phyloP scores from a whole-genome alignment of 1,140 invertebrate species.

The Diprion similis region DNA sequence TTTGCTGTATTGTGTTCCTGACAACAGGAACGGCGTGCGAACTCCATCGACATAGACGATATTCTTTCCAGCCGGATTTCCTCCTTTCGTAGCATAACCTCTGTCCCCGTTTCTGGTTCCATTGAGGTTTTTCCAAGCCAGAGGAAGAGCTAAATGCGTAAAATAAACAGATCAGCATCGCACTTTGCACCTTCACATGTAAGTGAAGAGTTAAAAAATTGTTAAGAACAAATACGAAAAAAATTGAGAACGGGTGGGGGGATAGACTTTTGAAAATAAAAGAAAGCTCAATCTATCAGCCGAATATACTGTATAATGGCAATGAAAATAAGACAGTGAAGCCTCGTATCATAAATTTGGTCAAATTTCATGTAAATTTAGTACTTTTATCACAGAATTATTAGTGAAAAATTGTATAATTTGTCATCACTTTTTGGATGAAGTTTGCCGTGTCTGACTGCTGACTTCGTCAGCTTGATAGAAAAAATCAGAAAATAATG shows the following conservation, averaged over 20 bases:
- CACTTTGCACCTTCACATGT: neutral
- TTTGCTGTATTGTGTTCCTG: slow-evolving; percentile 91
- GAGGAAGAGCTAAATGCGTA: neutral
- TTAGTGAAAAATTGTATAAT: too few relatives aligned
- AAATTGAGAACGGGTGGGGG: too few relatives aligned
- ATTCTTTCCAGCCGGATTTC: slow-evolving; percentile 71
- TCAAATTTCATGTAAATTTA: too few relatives aligned
- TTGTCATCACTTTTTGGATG: too few relatives aligned
- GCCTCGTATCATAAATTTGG: neutral
- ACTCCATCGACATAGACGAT: slow-evolving; percentile 97
- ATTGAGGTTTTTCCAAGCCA: neutral
- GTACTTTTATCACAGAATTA: too few relatives aligned
- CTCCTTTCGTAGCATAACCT: slow-evolving; percentile 44
- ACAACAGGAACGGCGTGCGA: slow-evolving; percentile 94
- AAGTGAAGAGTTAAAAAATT: too few relatives aligned
- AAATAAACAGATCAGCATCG: neutral
- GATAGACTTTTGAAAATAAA: too few relatives aligned
- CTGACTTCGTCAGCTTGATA: neutral
- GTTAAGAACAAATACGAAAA: too few relatives aligned
- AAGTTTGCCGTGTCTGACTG: neutral
- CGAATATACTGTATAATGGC: neutral
- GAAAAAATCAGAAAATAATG: neutral
- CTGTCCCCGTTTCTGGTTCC: slow-evolving; percentile 24
- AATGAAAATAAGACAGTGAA: neutral
- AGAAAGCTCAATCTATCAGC: neutral